Evolutionary conservation across 2,797 vertebrate species (phyloP), one percentile per base, ranked within the genome.

Genomic region (Syncerus caffer): DNA sequence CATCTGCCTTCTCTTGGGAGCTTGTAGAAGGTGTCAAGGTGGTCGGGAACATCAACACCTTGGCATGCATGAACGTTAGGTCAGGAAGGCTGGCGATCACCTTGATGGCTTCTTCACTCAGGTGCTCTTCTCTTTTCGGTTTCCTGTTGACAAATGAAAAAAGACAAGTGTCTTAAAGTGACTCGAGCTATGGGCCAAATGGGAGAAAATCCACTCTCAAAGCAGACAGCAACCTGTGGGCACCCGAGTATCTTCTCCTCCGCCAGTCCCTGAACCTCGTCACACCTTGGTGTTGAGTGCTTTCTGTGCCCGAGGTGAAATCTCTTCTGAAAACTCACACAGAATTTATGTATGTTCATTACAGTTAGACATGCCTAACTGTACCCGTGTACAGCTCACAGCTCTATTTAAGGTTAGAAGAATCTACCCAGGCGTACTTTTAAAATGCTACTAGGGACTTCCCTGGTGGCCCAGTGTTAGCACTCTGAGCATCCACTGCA

Each of bases 1-100:
- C 99, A 95, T 99, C 98, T 97, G 98, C 98, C 96, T 99, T 98
- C 90, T 98, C 98, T 92, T 98, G 97, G 95, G 98, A 98, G 98
- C 98, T 98, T 64, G 99, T 96, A 96, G 99, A 99, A 93, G 99
- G 99, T 93, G 98, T 98, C 94, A 99, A 98, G 13, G 99, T 98
- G 97, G 99, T 98, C 31, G 99, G 99, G 98, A 99, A 99, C 99
- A 99, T 99, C 98, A 99, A 98, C 98, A 99, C 99, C 98, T 99
- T 99, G 98, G 99, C 99, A 97, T 98, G 99, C 99, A 99, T 99
- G 99, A 99, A 99, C 47, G 99, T 99, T 96, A 99, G 97, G 98
- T 99, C 98, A 42, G 99, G 99, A 96, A 99, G 99, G 98, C 98
- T 98, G 97, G 98, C 98, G 31, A 99, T 99, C 98, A 99, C 98